These are phyloP conservation scores for Ctenopoma multispine DNA, from an alignment of 2,797 vertebrate species.

Conservation along the genomic window DNA sequence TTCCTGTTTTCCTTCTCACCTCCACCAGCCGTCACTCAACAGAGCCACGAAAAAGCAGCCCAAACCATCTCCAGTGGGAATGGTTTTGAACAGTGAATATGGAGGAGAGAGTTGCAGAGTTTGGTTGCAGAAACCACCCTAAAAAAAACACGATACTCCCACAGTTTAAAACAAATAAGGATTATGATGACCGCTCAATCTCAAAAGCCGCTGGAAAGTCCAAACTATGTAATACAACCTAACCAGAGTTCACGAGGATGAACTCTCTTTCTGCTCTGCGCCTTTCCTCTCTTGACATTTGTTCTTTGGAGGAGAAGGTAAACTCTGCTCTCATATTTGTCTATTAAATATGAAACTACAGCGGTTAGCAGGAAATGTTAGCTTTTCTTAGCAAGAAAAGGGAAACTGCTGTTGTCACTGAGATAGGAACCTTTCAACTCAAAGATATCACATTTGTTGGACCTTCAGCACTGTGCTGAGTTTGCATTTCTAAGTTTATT, in stretches of 20 bases:
- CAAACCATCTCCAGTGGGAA: constrained; percentile 37
- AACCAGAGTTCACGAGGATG: constrained; percentile 1
- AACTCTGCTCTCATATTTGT: neutral
- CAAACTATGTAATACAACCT: constrained; percentile 16
- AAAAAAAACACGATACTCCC: constrained; percentile 39
- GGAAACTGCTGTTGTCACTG: no score
- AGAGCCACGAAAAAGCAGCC: neutral
- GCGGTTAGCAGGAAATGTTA: neutral
- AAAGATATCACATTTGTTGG: no score
- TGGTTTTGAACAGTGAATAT: constrained; percentile 24
- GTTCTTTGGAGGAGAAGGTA: neutral
- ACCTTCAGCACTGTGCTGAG: no score
- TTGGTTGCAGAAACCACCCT: constrained; percentile 39
- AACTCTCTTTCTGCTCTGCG: neutral
- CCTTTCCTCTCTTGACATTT: neutral
- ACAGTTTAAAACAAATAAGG: constrained; percentile 38
- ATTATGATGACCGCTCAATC: constrained; percentile 15
- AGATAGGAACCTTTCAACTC: no score
- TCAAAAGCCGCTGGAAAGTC: constrained; percentile 38
- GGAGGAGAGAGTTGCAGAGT: neutral
- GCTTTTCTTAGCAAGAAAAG: no score
- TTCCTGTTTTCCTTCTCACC: constrained; percentile 30
- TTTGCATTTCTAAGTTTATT: no score
- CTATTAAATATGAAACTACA: neutral
- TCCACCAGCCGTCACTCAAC: constrained; percentile 4